Base-by-base conservation (phyloP, 35 echinoderm and acorn worm species). In the Stichopus chloronotus region DNA sequence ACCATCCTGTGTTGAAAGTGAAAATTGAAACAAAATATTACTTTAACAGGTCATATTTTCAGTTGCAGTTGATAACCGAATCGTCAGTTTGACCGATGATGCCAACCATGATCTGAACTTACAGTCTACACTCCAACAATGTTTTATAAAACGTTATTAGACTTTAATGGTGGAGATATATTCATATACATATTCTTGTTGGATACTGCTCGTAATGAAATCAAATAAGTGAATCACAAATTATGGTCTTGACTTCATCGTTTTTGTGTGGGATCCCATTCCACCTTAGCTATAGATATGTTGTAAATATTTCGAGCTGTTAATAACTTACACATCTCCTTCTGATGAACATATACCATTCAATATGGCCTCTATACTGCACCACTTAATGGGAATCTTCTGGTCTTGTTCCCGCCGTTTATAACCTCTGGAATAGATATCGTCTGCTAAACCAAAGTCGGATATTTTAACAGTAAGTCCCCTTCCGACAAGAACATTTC, bases 381-480 rank as follows among this genome's bases (percentile, higher is more conserved):
- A 68, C 92, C 92, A 93, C 59, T 93, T 93, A 52, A 93, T 82
- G 20, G 92, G 92, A 30, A 93, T 82, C 59, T 93, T 93, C 52
- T 84, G 78, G 23, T 92, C 91, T 22, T 79, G 55, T 55, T 79
- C 76, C 78, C 76, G 57, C 60, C 78, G 22, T 24, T 79, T 92
- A 60, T 83, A 92, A 19, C 92, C 81, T 25, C 81, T 84, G 43
- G 78, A 82, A 24, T 93, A 93, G 9, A 93, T 84, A 53, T 93
- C 92, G 24, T 84, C 81, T 86, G 92, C 92, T 23, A 93, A 25
- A 14, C 92, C 92, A 24, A 93, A 93, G 59, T 93, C 92, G 7
- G 92, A 93, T 24, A 93, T 93, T 58, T 93, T 93, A 19, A 93
- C 59, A 2, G 81, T 84, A 4, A 84, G 59, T n/a, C 77, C 77